Evolutionary conservation across 2,113 vertebrate species (phyloP).

Genomic region (Hiodon alosoides): DNA sequence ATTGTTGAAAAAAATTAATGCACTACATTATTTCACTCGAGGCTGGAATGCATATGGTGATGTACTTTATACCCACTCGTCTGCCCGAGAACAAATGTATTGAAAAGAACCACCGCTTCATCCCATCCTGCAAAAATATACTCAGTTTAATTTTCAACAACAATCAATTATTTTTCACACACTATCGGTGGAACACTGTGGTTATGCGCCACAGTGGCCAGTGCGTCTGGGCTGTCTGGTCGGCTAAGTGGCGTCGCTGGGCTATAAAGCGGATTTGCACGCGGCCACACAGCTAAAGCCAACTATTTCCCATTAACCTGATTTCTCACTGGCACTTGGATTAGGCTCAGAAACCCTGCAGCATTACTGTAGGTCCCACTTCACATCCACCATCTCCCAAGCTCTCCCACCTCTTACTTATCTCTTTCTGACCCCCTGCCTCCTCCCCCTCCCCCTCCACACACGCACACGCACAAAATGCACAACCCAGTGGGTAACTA

Average conservation of each 20-base stretch:
- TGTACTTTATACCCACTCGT: no score
- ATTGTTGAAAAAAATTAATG: no score
- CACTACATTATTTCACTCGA: no score
- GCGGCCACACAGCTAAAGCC: slow-evolving; percentile 5
- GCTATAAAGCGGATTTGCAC: slow-evolving; percentile 16
- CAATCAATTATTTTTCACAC: background rate
- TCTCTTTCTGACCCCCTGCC: background rate
- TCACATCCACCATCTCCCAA: background rate
- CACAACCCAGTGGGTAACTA: background rate
- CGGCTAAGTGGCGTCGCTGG: background rate
- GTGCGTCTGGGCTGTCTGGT: background rate
- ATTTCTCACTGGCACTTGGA: slow-evolving; percentile 23
- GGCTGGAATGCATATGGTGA: no score
- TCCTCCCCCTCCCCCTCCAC: background rate
- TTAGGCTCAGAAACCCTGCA: slow-evolving; percentile 21
- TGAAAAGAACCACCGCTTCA: background rate
- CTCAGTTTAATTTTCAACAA: background rate
- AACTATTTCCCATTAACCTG: slow-evolving; percentile 35
- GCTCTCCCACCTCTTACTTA: background rate
- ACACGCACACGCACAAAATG: background rate
- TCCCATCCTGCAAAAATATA: background rate
- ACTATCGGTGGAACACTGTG: background rate
- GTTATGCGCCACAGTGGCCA: background rate
- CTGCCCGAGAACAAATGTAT: background rate
- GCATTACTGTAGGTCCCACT: background rate